Evolutionary conservation across 1,140 invertebrate species (phyloP), one percentile per base, ranked within the genome.

Genomic region (Onthophagus taurus): DNA sequence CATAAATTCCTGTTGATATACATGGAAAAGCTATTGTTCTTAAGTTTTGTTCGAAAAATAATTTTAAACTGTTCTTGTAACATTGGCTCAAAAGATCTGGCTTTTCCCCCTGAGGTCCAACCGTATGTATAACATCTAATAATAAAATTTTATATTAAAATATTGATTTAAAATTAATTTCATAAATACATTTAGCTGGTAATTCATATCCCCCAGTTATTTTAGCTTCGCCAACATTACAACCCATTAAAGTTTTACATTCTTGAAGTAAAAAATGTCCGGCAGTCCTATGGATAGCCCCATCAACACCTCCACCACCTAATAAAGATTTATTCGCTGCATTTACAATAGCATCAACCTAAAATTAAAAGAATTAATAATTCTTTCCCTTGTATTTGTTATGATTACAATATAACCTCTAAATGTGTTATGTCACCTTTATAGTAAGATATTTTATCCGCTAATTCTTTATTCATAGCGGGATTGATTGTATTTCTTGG

Each of bases 291-390:
- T 91, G 88, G 59, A 95, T 93, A 7, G 85, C 84, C 44, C 84
- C 85, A 68, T 92, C 89, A 19, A 93, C 85, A 70, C 90, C 90
- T 21, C 87, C 88, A 19, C 90, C 89, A 29, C 85, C 88, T 13
- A 76, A 60, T 19, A 96, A 67, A 9, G 62, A 64, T 4, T 72
- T 75, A 67, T 96, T 95, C 1, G 91, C 90, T 35, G 90, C 91
- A 76, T 95, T 96, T 0, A 91, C 88, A 58, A 96, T 91, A 2
- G 78, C 85, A 74, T 93, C 89, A 44, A 93, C 76, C 74, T 76
- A 50, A 42, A 47, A 55, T 26, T 20, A 52, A 47, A 34, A 43
- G 7, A 33, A 46, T 29, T 44, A 24, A 43, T 31, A 29, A 19
- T 46, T 33, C 42, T 12, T 20, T 34, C 12, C n/a, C 13, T 42